Percentiles rank a stretch among this genome's conserved stretches.
phyloP scores from a whole-genome alignment of 2,113 vertebrate species.

The Prunella himalayana region DNA sequence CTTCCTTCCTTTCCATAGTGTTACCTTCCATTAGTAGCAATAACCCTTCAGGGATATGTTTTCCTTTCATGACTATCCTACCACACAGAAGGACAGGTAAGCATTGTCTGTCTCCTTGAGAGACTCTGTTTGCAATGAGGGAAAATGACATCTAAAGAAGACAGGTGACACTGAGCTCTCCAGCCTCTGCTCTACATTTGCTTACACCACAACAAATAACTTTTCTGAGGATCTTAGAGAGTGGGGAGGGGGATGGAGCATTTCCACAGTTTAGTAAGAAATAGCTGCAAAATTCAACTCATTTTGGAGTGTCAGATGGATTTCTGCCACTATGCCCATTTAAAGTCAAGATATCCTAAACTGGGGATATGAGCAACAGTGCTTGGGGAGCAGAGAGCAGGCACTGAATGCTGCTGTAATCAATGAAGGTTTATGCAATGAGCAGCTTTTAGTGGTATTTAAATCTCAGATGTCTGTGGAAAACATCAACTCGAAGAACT shows the following conservation, averaged over 20 bases:
- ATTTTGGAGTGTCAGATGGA: neutral
- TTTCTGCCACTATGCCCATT: neutral
- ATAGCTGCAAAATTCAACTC: neutral
- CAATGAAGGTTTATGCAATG: neutral
- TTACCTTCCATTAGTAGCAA: neutral
- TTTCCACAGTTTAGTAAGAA: neutral
- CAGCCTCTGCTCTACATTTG: neutral
- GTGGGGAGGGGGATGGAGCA: accelerated
- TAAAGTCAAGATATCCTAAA: neutral
- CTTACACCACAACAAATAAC: neutral
- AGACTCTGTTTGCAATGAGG: neutral
- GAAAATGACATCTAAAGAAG: neutral
- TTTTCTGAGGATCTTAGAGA: neutral
- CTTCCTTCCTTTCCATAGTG: neutral
- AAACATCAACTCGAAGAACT: neutral
- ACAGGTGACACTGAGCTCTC: neutral
- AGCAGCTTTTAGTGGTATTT: neutral
- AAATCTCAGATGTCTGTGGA: neutral
- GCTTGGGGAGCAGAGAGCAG: neutral
- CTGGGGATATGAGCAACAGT: neutral
- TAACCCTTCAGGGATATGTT: neutral
- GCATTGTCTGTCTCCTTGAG: neutral
- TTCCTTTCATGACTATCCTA: neutral
- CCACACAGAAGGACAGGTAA: neutral
- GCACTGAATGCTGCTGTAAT: neutral